Evolutionary conservation across 2,113 vertebrate species (phyloP).

Genomic region (Azemiops feae): DNA sequence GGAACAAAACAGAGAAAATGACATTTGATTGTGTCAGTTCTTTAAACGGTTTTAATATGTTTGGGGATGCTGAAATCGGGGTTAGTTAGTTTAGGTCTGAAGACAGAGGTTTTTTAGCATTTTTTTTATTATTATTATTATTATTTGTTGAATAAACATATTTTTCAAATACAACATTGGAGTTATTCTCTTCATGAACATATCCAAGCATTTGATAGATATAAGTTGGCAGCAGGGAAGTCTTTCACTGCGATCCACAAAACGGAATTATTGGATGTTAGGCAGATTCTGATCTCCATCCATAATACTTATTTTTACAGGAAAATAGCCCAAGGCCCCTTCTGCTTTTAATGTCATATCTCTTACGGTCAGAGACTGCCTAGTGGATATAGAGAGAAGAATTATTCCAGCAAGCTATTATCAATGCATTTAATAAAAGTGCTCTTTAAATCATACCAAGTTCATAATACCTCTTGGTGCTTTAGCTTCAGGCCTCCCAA

Average conservation of each 20-base stretch:
- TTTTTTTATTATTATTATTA: not conserved
- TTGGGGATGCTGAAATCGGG: conserved; percentile 33
- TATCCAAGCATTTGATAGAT: not conserved
- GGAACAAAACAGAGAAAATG: not conserved
- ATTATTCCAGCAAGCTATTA: not conserved
- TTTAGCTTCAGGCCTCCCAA: not conserved
- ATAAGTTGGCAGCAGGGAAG: not conserved
- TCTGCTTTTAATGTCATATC: not conserved
- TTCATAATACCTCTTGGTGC: not conserved
- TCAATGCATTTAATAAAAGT: not conserved
- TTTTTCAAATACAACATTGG: not conserved
- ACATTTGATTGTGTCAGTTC: conserved; percentile 28
- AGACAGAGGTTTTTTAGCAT: conserved; percentile 3
- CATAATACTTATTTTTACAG: not conserved
- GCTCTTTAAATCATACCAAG: not conserved
- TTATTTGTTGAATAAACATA: not conserved
- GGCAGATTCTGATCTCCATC: not conserved
- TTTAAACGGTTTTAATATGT: conserved; percentile 53
- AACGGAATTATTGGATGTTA: not conserved
- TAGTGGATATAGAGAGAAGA: not conserved
- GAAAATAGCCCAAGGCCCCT: not conserved
- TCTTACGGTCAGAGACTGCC: not conserved
- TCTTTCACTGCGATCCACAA: not conserved
- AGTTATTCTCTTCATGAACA: not conserved
- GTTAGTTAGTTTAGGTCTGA: conserved; percentile 22